Base-by-base conservation (phyloP, 2,113 vertebrate genomes). In the Phainopepla nitens region DNA sequence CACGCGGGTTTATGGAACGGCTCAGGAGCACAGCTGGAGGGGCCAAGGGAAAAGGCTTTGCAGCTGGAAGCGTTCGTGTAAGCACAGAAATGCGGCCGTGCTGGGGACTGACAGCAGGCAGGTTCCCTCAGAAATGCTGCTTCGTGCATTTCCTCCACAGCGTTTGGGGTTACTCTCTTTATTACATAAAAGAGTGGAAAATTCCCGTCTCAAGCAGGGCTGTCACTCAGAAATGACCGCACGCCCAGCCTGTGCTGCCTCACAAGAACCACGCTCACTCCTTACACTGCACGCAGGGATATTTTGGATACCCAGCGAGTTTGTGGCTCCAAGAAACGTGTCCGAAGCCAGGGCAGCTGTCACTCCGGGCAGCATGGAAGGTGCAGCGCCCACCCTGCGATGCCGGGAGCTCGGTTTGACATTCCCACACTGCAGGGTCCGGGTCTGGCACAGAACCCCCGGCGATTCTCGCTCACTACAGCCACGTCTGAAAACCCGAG, bases 1-100 rank as follows among this genome's bases (percentile, higher is more conserved):
- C 24, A 1, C 31, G 9, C 0, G 4, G 1, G 33, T 15, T 28
- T 11, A 23, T 24, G 65, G 57, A 15, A 9, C 0, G 1, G 54
- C 4, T 56, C 4, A 0, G 3, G 23, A 41, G 58, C 3, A 13
- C 50, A 29, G 45, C 54, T 15, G 18, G 47, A 51, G 65, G 4
- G 1, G 1, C 17, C 62, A 6, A 20, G 24, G 69, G 71, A 36
- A 56, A 39, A 28, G 25, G 57, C 20, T 17, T 13, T 24, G 62
- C 66, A 65, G 75, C 18, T n/a, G 86, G 14, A 51, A 44, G 41
- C 0, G n/a, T 35, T 15, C 18, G 39, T 18, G 49, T 3, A 73
- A 71, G 4, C 78, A 24, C 29, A 25, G 6, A 25, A 36, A 29
- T 0, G 2, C 20, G 5, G 0, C 5, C 17, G 1, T 7, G 62